Conservation (phyloP, 2,888 invertebrate species). For the Agapostemon virescens region DNA sequence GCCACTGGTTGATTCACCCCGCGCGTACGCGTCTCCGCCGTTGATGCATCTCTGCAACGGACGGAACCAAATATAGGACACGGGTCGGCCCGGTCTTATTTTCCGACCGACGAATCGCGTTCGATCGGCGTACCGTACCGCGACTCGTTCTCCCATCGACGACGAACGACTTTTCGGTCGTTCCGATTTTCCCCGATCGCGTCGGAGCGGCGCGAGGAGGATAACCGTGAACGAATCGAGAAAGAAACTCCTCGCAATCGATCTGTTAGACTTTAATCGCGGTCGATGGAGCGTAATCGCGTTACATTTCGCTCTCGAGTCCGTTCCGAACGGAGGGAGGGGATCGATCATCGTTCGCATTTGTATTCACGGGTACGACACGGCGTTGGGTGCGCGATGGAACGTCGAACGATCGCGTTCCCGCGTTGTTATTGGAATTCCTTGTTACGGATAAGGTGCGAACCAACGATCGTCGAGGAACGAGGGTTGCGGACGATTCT, state of each 20-base stretch:
- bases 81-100: conserved; percentile 34
- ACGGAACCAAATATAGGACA: conserved; percentile 49
- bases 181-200: no score
- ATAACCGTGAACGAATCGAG: no score
- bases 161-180: no score
- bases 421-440: conserved; percentile 51
- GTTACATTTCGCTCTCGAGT: neutral
- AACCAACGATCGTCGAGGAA: neutral
- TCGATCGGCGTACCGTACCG: conserved; percentile 13
- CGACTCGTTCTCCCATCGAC: neutral
- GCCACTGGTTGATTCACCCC: conserved; percentile 53
- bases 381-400: neutral
- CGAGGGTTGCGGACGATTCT: no score
- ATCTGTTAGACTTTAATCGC: neutral
- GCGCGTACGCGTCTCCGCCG: conserved; percentile 28
- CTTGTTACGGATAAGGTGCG: conserved; percentile 27
- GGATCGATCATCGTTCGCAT: neutral
- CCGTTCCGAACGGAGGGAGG: neutral
- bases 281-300: neutral
- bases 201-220: no score
- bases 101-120: conserved; percentile 19
- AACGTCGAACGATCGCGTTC: conserved; percentile 44
- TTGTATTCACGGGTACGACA: neutral
- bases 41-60: conserved; percentile 49
- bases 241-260: neutral